Conservation (phyloP, 2,113 vertebrate genomes). For the Lutjanus erythropterus region DNA sequence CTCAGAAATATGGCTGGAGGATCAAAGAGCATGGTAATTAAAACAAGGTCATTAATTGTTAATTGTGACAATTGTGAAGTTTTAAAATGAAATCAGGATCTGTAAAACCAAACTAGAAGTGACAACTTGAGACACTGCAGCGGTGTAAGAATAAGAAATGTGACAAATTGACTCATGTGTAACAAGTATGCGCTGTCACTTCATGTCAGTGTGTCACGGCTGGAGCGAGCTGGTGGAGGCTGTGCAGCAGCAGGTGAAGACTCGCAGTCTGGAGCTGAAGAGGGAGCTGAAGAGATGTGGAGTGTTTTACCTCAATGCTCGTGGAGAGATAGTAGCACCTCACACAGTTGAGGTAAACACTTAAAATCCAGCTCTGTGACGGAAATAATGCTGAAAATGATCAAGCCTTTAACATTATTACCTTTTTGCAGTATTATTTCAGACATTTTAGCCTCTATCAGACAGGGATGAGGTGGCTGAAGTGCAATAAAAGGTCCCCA, state of each 20-base stretch:
- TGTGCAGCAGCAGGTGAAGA: constrained; percentile 85
- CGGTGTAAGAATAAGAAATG: neutral
- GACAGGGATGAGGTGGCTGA: too few relatives aligned
- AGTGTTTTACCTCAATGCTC: constrained; percentile 85
- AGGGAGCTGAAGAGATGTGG: constrained; percentile 84
- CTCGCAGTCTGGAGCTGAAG: constrained; percentile 86
- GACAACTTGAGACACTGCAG: neutral
- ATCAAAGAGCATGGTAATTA: constrained; percentile 81
- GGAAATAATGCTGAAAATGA: neutral
- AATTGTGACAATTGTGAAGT: neutral
- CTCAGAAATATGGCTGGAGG: constrained; percentile 86
- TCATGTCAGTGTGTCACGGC: constrained; percentile 79
- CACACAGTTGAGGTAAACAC: constrained; percentile 87
- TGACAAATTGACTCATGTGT: neutral
- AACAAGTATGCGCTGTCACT: neutral
- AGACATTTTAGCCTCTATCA: too few relatives aligned
- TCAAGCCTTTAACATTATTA: neutral
- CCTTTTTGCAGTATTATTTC: neutral
- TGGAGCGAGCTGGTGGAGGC: constrained; percentile 88
- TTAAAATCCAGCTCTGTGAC: accelerated
- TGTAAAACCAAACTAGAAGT: neutral
- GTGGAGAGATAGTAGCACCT: constrained; percentile 84
- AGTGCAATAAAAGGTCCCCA: too few relatives aligned
- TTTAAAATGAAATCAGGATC: neutral
- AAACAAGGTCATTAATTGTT: neutral